Conservation (phyloP, 2,113 vertebrate species). For the Halcyon senegalensis region DNA sequence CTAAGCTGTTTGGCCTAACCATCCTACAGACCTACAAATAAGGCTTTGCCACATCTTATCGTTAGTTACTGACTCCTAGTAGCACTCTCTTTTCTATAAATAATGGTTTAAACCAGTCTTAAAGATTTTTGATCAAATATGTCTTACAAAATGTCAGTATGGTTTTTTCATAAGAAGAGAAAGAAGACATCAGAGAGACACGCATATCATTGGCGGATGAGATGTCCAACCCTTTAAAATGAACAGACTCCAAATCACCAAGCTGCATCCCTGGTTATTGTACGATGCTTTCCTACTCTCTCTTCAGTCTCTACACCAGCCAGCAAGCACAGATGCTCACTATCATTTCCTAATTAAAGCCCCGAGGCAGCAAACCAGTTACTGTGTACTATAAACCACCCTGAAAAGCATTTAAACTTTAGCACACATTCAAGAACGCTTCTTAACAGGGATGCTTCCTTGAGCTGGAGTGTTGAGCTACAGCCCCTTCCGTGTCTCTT, state of each 20-base stretch:
- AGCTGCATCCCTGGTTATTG: neutral
- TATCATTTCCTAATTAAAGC: constrained; percentile 18
- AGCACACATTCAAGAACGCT: neutral
- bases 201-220: neutral
- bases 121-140: neutral
- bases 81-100: neutral
- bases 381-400: neutral
- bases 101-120: neutral
- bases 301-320: neutral
- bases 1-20: neutral
- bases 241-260: neutral
- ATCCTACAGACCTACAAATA: neutral
- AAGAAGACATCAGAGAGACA: neutral
- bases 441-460: neutral
- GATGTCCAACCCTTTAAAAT: neutral
- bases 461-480: neutral
- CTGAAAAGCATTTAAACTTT: constrained; percentile 5
- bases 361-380: neutral
- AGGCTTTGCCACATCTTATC: neutral
- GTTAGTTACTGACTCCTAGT: neutral
- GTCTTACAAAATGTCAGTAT: neutral
- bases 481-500: neutral
- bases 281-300: neutral
- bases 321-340: constrained; percentile 23
- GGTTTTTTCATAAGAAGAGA: neutral